phyloP scores from a whole-genome alignment of 2,888 invertebrate genomes.

The Plebejus anna region DNA sequence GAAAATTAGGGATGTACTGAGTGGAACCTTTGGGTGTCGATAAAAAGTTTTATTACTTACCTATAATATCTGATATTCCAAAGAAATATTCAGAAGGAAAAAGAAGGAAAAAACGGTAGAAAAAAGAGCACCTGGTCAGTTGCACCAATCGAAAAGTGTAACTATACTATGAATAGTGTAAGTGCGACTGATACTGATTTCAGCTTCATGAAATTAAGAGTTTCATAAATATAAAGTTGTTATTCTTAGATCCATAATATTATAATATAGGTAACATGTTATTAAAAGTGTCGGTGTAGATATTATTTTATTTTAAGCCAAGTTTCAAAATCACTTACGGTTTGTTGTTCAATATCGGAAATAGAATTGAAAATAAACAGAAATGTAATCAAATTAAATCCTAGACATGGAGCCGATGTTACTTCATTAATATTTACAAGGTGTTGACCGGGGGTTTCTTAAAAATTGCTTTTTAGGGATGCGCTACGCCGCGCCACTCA shows the following conservation, averaged over 20 bases:
- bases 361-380: slow-evolving; percentile 24
- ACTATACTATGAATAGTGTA: too few species aligned
- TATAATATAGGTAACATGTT: too few species aligned
- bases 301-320: not conserved
- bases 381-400: slow-evolving; percentile 28
- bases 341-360: not conserved
- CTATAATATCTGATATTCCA: not conserved
- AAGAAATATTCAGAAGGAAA: not conserved
- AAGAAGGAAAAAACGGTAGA: not conserved
- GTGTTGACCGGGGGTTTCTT: slow-evolving; percentile 29
- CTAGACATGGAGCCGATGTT: slow-evolving; percentile 24
- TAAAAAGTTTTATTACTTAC: not conserved
- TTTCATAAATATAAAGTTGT: too few species aligned
- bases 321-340: slow-evolving; percentile 16
- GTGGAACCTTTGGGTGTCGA: slow-evolving; percentile 1
- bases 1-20: slow-evolving; percentile 25
- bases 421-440: slow-evolving; percentile 32
- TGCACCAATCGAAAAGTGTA: too few species aligned
- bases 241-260: too few species aligned
- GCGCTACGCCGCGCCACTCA: not conserved
- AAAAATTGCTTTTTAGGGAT: slow-evolving; percentile 38
- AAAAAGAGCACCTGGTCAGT: too few species aligned
- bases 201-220: too few species aligned
- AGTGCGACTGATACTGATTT: too few species aligned
- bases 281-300: too few species aligned